A percentile compares a stretch with the other conserved stretches of the same genome.
These are phyloP conservation scores for Paracentrotus lividus DNA, from an alignment of 53 echinoderm and acorn worm genomes.

Conservation along the genomic window DNA sequence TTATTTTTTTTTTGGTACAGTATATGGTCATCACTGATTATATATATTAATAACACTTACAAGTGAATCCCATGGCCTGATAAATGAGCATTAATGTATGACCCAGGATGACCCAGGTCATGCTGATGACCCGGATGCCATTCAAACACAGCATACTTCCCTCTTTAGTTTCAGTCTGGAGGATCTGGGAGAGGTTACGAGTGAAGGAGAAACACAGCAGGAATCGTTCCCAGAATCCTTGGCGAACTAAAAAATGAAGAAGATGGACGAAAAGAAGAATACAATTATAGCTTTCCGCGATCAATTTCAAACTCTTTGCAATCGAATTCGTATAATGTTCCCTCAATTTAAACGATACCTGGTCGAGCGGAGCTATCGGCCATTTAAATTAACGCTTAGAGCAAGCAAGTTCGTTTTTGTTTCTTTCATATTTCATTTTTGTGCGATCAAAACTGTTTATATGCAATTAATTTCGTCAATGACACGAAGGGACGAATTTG, in stretches of 20 bases:
- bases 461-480: too few species aligned
- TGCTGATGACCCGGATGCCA: conserved; percentile 87
- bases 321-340: too few species aligned
- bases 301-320: too few species aligned
- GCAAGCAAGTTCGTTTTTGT: too few species aligned
- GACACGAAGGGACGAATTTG: too few species aligned
- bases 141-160: conserved; percentile 77
- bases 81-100: conserved; percentile 64
- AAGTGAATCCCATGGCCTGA: background rate
- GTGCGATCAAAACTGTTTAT: too few species aligned
- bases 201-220: conserved; percentile 82
- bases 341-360: too few species aligned
- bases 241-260: background rate
- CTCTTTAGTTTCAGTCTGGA: conserved; percentile 75
- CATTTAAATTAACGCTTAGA: too few species aligned
- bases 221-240: conserved; percentile 31
- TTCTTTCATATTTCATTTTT: too few species aligned
- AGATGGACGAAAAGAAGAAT: background rate
- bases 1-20: too few species aligned
- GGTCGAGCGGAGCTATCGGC: too few species aligned
- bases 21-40: background rate
- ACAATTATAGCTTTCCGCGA: too few species aligned
- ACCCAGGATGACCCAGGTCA: conserved; percentile 87
- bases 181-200: conserved; percentile 75
- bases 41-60: background rate